A percentile compares a stretch with the other conserved stretches of the same genome.
phyloP scores from a whole-genome alignment of 2,797 vertebrate genomes.

The Dicrostonyx torquatus region DNA sequence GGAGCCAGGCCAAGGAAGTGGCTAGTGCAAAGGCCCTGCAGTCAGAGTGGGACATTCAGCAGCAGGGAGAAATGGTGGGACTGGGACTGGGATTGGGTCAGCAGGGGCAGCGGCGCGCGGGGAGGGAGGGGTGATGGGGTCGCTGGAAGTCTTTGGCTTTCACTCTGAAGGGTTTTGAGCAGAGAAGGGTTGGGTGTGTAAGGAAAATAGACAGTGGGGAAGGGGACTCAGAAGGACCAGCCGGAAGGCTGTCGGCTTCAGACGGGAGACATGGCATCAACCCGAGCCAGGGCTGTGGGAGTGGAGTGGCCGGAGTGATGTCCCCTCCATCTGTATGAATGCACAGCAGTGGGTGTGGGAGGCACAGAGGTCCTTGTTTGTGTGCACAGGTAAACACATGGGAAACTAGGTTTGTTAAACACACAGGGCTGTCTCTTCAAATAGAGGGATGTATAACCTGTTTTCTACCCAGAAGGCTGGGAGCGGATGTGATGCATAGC shows the following conservation, averaged over 20 bases:
- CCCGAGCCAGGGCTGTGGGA: background rate
- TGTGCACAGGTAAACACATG: background rate
- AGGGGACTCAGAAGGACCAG: background rate
- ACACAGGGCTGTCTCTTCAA: background rate
- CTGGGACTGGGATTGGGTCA: background rate
- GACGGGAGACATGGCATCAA: background rate
- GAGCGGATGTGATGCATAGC: background rate
- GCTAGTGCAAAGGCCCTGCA: slow-evolving; percentile 18
- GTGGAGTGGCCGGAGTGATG: background rate
- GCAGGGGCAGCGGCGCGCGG: background rate
- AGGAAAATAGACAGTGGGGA: background rate
- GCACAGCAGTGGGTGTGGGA: background rate
- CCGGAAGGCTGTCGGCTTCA: background rate
- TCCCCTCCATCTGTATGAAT: background rate
- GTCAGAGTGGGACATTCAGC: background rate
- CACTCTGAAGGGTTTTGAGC: background rate
- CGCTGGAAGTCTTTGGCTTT: background rate
- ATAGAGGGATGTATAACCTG: background rate
- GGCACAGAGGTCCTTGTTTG: background rate
- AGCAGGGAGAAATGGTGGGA: accelerated
- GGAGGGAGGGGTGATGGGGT: background rate
- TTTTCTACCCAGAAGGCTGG: background rate
- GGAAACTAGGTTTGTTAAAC: background rate
- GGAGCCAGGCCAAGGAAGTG: background rate
- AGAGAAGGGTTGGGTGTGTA: background rate